These are phyloP conservation scores for Lepus oiostolus DNA, from an alignment of 2,797 vertebrate genomes.

Conservation along the genomic window DNA sequence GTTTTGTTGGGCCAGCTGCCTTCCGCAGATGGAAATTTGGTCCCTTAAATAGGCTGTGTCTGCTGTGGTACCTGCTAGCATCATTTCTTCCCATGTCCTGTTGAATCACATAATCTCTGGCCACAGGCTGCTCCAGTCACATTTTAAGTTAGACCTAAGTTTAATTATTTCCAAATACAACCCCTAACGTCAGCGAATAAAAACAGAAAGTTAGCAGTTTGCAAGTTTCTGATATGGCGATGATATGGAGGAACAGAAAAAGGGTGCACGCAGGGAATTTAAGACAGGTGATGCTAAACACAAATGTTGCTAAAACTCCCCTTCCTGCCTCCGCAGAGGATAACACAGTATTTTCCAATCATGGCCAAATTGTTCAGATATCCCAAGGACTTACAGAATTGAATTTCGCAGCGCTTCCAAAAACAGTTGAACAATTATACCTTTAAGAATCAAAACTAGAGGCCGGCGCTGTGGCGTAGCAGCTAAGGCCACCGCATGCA, in stretches of 20 bases:
- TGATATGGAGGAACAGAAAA: constrained; percentile 5
- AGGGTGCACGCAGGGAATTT: not conserved
- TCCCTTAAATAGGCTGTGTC: constrained; percentile 10
- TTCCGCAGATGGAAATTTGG: constrained; percentile 59
- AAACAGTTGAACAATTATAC: not conserved
- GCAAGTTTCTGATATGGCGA: not conserved
- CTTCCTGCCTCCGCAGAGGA: not conserved
- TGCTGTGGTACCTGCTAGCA: constrained; percentile 5
- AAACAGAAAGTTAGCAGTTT: constrained; percentile 54
- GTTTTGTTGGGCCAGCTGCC: constrained; percentile 36
- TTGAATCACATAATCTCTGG: not conserved
- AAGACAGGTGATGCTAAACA: not conserved
- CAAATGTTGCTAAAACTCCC: not conserved
- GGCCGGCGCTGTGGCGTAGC: too few relatives aligned
- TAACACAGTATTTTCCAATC: not conserved
- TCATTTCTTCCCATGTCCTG: not conserved
- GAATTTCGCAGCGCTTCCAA: not conserved
- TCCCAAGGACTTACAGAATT: not conserved
- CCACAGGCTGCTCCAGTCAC: not conserved
- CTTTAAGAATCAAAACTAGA: constrained; percentile 38
- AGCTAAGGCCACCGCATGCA: too few relatives aligned
- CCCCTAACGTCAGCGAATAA: constrained; percentile 56
- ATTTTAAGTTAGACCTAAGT: constrained; percentile 52
- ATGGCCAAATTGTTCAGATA: not conserved
- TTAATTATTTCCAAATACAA: constrained; percentile 59